Percentiles rank a stretch among this genome's conserved stretches.
Conservation (phyloP, 2,797 vertebrate genomes). For the Acanthornis magna region DNA sequence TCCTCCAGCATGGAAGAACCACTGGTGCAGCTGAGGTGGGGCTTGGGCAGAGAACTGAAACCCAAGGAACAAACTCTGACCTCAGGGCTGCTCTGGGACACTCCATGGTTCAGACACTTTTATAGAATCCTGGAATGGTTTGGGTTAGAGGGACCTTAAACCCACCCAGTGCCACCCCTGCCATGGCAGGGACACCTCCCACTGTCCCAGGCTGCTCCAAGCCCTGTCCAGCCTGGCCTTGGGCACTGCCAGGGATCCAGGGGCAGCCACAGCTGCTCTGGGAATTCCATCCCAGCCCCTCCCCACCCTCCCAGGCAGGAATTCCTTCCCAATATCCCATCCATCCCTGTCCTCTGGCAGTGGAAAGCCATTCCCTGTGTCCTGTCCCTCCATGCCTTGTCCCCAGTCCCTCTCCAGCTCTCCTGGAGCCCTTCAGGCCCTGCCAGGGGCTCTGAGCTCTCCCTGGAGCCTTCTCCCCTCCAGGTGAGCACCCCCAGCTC, state of each 20-base stretch:
- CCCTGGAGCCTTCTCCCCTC: background rate
- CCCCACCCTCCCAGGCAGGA: background rate
- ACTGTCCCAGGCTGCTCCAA: background rate
- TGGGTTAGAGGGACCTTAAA: accelerated
- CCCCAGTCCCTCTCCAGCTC: background rate
- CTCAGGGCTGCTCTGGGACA: background rate
- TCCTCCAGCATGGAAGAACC: background rate
- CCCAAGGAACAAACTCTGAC: background rate
- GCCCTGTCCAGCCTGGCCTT: background rate
- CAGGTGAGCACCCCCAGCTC: background rate
- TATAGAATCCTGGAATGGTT: background rate
- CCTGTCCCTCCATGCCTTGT: background rate
- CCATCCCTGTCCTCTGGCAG: background rate
- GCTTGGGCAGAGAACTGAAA: background rate
- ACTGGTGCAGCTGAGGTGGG: background rate
- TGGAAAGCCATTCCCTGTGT: background rate
- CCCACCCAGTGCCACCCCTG: accelerated
- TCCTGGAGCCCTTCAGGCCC: background rate
- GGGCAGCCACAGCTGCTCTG: background rate
- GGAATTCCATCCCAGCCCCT: background rate
- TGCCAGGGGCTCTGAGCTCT: background rate
- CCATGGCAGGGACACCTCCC: background rate
- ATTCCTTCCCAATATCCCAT: background rate
- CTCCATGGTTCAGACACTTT: background rate
- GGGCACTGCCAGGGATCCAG: background rate